phyloP scores from a whole-genome alignment of 2,113 vertebrate genomes.

The Marmota monax region DNA sequence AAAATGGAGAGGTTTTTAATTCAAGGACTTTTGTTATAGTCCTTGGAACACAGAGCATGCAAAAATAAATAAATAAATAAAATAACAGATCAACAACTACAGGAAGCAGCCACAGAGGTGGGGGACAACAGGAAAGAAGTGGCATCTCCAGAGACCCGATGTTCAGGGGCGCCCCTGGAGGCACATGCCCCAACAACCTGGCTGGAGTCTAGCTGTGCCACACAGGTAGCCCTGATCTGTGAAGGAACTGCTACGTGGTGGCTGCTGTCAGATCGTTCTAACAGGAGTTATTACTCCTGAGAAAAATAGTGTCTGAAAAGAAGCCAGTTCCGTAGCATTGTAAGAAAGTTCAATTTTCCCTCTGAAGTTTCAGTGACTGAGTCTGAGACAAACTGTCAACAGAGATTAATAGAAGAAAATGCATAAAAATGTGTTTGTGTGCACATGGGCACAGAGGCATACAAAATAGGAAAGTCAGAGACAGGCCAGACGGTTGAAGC shows the following conservation, averaged over 20 bases:
- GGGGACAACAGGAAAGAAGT: not conserved
- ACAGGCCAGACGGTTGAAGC: not conserved
- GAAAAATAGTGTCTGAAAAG: not conserved
- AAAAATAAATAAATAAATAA: not conserved
- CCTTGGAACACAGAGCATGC: not conserved
- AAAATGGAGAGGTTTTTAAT: not conserved
- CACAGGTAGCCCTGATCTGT: rapidly evolving
- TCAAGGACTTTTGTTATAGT: not conserved
- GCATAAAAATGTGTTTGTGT: not conserved
- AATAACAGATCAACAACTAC: not conserved
- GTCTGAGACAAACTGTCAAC: not conserved
- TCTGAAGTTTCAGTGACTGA: not conserved
- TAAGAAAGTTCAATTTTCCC: not conserved
- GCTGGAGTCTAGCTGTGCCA: not conserved
- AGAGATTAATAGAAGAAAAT: not conserved
- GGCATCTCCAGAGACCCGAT: not conserved
- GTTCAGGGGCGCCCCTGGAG: rapidly evolving
- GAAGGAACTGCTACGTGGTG: not conserved
- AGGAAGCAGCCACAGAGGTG: not conserved
- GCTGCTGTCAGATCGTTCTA: not conserved
- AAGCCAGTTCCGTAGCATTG: not conserved
- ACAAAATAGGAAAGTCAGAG: not conserved
- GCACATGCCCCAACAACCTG: too few species aligned
- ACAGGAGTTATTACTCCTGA: not conserved
- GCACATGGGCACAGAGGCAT: not conserved